A percentile compares a stretch with the other conserved stretches of the same genome.
These are phyloP conservation scores for Achatina immaculata DNA, from an alignment of 1,140 invertebrate genomes.

Conservation along the genomic window DNA sequence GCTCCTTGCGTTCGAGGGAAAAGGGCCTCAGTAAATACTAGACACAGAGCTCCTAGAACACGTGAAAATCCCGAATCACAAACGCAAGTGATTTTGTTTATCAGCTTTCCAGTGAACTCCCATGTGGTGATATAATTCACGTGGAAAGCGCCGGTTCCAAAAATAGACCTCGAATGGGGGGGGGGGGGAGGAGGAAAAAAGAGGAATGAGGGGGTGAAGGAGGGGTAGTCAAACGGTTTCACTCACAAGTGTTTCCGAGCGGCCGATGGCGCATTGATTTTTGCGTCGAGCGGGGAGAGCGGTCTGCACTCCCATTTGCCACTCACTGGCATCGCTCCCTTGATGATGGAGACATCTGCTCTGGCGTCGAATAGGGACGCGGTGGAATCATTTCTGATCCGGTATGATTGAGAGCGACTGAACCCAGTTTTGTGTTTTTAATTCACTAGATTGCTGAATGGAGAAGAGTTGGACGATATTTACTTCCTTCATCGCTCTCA, in stretches of 20 bases:
- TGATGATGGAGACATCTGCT: constrained; percentile 1
- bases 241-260: constrained; percentile 5
- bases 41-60: background rate
- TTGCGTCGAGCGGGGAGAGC: background rate
- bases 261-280: constrained; percentile 8
- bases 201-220: background rate
- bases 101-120: constrained; percentile 7
- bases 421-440: no score
- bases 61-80: background rate
- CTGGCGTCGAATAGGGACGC: background rate
- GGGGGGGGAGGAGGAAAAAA: no score
- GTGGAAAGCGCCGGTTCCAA: constrained; percentile 15
- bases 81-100: background rate
- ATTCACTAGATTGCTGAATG: no score
- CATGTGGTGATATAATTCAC: constrained; percentile 5
- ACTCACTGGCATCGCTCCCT: background rate
- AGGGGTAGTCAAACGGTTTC: background rate
- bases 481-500: no score
- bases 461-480: no score
- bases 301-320: background rate
- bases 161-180: background rate
- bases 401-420: no score
- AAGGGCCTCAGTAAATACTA: background rate
- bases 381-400: background rate
- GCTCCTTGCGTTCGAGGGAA: background rate